Percentiles rank a stretch among this genome's conserved stretches.
These are phyloP conservation scores for Latrodectus elegans DNA, from an alignment of 2,888 invertebrate species.

Conservation along the genomic window DNA sequence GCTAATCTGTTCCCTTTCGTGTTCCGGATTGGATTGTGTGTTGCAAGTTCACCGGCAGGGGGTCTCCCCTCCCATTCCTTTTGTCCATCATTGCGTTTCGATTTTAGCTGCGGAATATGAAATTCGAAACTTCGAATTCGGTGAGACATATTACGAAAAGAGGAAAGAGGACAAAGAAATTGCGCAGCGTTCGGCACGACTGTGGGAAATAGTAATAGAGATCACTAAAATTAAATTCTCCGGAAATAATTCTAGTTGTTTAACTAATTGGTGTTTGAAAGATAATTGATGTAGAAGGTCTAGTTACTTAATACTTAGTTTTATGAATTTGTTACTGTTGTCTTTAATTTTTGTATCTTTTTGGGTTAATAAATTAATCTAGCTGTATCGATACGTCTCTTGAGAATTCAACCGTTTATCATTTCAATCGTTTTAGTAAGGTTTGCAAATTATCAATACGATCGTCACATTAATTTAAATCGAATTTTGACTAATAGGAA, in stretches of 20 bases:
- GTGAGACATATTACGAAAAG: background rate
- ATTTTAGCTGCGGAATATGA: conserved; percentile 23
- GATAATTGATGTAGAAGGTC: background rate
- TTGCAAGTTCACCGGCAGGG: background rate
- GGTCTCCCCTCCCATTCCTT: background rate
- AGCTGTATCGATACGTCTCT: too few species aligned
- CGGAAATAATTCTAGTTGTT: background rate
- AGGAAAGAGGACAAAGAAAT: too few species aligned
- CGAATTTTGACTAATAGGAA: too few species aligned
- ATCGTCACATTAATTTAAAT: too few species aligned
- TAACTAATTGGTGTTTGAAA: background rate
- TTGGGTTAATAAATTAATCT: too few species aligned
- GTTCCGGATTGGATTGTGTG: conserved; percentile 12
- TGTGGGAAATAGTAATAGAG: background rate
- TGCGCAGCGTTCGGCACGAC: too few species aligned
- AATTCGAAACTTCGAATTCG: background rate
- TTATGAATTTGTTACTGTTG: too few species aligned
- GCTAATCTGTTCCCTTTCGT: conserved; percentile 9
- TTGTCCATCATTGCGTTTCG: background rate
- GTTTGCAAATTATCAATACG: too few species aligned
- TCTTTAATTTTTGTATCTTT: too few species aligned
- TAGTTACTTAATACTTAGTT: too few species aligned
- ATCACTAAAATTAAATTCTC: background rate
- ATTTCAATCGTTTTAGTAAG: too few species aligned
- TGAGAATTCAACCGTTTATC: too few species aligned